Evolutionary conservation across 2,113 vertebrate species (phyloP).

Genomic region (Salvator merianae): DNA sequence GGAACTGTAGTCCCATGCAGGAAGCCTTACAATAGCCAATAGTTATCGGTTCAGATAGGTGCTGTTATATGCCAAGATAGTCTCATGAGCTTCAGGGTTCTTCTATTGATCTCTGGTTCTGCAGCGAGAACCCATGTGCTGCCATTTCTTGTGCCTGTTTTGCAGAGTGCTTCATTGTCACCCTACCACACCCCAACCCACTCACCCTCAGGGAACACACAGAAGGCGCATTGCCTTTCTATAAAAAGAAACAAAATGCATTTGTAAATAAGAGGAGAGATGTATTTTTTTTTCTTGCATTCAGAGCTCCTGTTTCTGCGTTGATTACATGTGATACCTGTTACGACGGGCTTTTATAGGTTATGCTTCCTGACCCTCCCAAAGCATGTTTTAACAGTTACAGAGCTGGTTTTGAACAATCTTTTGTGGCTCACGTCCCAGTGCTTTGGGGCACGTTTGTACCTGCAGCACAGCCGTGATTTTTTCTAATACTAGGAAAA

Average conservation of each 20-base stretch:
- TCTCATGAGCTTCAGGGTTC: not conserved
- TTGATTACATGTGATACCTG: not conserved
- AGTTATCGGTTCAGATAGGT: not conserved
- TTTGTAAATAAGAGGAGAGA: not conserved
- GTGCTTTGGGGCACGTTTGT: slow-evolving; percentile 14
- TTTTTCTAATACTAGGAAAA: slow-evolving; percentile 11
- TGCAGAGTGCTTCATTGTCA: too few relatives aligned
- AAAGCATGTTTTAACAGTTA: slow-evolving; percentile 31
- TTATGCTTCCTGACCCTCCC: slow-evolving; percentile 57
- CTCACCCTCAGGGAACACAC: not conserved
- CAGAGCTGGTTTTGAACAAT: not conserved
- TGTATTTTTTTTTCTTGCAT: not conserved
- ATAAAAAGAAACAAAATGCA: not conserved
- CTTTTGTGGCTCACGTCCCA: slow-evolving; percentile 40
- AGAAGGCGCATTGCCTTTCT: not conserved
- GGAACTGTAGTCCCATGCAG: not conserved
- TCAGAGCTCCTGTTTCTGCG: too few relatives aligned
- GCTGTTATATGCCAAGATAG: not conserved
- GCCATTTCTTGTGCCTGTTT: not conserved
- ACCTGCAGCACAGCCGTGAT: slow-evolving; percentile 35
- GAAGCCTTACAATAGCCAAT: not conserved
- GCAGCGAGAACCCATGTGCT: too few relatives aligned
- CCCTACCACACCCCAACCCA: too few relatives aligned
- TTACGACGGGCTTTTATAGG: slow-evolving; percentile 17
- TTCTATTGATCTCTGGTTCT: too few relatives aligned